Percentiles rank a stretch among this genome's conserved stretches.
Evolutionary conservation across 2,797 vertebrate species (phyloP).

Genomic region (Bradypodion ventrale): DNA sequence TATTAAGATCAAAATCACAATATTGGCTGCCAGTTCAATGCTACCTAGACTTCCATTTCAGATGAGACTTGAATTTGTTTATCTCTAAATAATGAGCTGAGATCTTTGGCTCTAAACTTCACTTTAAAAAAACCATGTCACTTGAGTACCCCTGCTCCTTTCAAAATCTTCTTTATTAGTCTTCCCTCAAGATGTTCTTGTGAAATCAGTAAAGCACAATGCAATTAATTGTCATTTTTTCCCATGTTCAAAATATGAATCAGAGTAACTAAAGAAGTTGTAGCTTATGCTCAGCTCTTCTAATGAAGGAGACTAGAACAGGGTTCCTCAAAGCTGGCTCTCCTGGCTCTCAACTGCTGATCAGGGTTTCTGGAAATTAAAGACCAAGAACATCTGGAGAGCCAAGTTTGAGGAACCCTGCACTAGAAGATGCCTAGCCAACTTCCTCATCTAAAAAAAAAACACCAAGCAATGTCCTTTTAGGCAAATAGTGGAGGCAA

Average conservation of each 20-base stretch:
- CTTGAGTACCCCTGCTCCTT: constrained; percentile 27
- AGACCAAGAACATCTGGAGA: too few relatives aligned
- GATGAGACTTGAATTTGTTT: constrained; percentile 44
- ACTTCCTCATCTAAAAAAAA: neutral
- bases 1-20: constrained; percentile 17
- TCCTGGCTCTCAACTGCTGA: too few relatives aligned
- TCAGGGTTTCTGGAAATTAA: too few relatives aligned
- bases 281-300: constrained; percentile 35
- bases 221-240: constrained; percentile 40
- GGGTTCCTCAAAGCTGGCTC: too few relatives aligned
- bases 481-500: neutral
- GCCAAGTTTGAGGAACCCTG: too few relatives aligned
- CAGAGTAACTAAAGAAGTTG: constrained; percentile 34
- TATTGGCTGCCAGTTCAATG: constrained; percentile 34
- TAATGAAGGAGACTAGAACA: neutral
- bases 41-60: constrained; percentile 47
- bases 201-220: constrained; percentile 43
- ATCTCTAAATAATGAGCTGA: constrained; percentile 53
- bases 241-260: constrained; percentile 28
- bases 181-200: constrained; percentile 21
- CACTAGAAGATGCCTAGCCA: neutral
- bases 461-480: neutral
- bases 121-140: constrained; percentile 55
- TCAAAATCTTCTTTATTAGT: constrained; percentile 40
- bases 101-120: constrained; percentile 49